phyloP scores from a whole-genome alignment of 2,113 vertebrate species.

The Hypanus sabinus region DNA sequence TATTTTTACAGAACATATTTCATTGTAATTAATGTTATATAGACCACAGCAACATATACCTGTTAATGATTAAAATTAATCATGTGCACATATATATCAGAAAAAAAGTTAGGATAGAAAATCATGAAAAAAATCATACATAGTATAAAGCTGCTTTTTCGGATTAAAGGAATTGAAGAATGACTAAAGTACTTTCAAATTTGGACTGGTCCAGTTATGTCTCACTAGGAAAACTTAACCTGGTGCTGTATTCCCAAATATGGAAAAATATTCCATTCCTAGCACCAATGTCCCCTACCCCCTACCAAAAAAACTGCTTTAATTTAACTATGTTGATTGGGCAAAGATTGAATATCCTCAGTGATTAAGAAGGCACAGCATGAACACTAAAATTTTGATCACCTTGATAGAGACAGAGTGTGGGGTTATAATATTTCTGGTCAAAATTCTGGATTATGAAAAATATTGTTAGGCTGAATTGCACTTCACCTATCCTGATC shows the following conservation, averaged over 20 bases:
- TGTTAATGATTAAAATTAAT: background rate
- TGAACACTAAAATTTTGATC: background rate
- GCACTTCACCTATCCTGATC: background rate
- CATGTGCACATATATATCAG: background rate
- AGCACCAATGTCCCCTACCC: background rate
- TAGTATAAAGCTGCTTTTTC: background rate
- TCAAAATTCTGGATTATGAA: background rate
- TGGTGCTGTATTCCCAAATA: background rate
- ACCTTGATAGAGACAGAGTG: background rate
- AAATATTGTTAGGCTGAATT: background rate
- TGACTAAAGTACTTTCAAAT: background rate
- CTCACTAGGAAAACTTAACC: background rate
- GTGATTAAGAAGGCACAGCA: background rate
- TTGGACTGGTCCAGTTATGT: background rate
- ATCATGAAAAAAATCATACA: background rate
- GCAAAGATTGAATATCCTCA: background rate
- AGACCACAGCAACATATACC: background rate
- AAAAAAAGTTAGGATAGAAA: background rate
- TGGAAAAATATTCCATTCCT: background rate
- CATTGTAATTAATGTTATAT: background rate
- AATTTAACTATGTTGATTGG: background rate
- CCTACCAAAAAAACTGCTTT: background rate
- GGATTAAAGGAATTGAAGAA: background rate
- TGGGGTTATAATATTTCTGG: background rate
- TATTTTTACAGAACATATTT: background rate